Percentiles rank a stretch among this genome's conserved stretches.
Evolutionary conservation across 2,888 invertebrate species (phyloP).

Genomic region (Exocentrus adspersus): DNA sequence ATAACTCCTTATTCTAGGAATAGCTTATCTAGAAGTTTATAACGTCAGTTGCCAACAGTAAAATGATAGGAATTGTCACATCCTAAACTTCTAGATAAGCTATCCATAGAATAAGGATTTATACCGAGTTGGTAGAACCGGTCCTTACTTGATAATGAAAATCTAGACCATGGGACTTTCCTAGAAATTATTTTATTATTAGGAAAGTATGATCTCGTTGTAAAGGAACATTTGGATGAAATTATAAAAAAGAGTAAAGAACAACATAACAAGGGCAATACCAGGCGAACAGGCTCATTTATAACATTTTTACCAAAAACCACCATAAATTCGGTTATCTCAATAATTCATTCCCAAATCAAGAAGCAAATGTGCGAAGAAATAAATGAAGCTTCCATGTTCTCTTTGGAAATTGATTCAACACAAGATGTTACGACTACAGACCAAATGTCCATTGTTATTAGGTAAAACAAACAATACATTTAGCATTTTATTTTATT

Average conservation of each 20-base stretch:
- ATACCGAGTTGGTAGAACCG: too few relatives aligned
- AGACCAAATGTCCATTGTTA: not conserved
- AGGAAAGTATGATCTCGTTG: not conserved
- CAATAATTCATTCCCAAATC: not conserved
- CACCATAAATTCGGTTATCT: not conserved
- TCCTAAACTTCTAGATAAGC: too few relatives aligned
- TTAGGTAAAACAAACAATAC: not conserved
- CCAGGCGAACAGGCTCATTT: not conserved
- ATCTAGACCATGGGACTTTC: not conserved
- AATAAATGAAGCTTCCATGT: not conserved
- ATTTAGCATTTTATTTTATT: too few relatives aligned
- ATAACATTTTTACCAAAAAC: not conserved
- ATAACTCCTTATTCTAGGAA: too few relatives aligned
- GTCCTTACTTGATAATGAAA: too few relatives aligned
- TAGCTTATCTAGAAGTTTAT: too few relatives aligned
- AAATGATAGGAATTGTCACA: too few relatives aligned
- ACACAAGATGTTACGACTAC: not conserved
- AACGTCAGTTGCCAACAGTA: too few relatives aligned
- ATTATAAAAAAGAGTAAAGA: not conserved
- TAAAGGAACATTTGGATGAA: not conserved
- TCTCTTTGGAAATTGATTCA: not conserved
- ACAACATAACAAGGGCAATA: not conserved
- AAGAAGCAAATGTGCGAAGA: not conserved
- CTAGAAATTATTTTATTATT: not conserved
- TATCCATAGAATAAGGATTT: too few relatives aligned